Conservation (phyloP, 2,888 invertebrate species). For the Hoplodrina ambigua region DNA sequence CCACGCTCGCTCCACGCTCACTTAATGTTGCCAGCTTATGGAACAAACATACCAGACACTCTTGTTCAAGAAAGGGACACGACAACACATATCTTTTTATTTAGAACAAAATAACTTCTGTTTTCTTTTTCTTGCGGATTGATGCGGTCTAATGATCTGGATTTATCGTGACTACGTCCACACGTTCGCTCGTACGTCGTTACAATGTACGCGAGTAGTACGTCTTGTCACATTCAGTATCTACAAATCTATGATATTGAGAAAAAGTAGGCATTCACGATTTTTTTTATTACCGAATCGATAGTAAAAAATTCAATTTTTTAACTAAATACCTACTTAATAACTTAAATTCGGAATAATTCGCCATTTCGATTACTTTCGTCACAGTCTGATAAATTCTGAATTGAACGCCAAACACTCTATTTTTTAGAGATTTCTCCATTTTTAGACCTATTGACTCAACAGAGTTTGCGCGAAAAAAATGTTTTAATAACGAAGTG, state of each 20-base stretch:
- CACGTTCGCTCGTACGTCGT: slow-evolving; percentile 44
- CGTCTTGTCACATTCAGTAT: slow-evolving; percentile 31
- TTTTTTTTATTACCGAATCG: slow-evolving; percentile 5
- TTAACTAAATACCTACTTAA: not conserved
- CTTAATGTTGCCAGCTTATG: slow-evolving; percentile 62
- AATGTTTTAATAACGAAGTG: slow-evolving; percentile 38
- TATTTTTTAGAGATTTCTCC: slow-evolving; percentile 18
- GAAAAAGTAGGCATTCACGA: not conserved
- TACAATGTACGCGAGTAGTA: slow-evolving; percentile 44
- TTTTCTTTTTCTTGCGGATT: slow-evolving; percentile 58
- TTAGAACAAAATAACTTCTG: slow-evolving; percentile 62
- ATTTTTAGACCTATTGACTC: slow-evolving; percentile 14
- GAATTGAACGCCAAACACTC: slow-evolving; percentile 38
- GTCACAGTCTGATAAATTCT: slow-evolving; percentile 23
- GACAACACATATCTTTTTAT: slow-evolving; percentile 62
- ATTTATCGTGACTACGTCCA: slow-evolving; percentile 58
- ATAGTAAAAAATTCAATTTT: no score
- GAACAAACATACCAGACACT: slow-evolving; percentile 58
- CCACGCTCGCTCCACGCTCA: slow-evolving; percentile 63
- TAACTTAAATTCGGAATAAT: no score
- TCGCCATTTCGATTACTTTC: slow-evolving; percentile 26
- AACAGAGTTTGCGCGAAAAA: slow-evolving; percentile 15
- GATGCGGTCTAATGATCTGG: slow-evolving; percentile 64
- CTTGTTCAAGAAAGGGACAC: slow-evolving; percentile 57
- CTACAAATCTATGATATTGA: slow-evolving; percentile 26